Base-by-base conservation (phyloP, 2,113 vertebrate species). In the Paedocypris sp. region DNA sequence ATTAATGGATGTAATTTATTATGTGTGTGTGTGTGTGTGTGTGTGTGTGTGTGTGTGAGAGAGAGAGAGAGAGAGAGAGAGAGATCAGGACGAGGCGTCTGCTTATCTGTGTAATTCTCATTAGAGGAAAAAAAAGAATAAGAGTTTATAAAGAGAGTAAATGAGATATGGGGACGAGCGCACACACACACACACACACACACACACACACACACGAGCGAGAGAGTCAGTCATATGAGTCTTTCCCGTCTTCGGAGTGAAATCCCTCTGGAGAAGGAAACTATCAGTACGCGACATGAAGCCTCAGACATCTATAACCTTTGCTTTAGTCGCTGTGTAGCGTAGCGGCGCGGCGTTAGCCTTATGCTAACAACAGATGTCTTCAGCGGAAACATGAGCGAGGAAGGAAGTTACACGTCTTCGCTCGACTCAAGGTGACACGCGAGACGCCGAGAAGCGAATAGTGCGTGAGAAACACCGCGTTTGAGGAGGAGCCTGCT, bases 41-140 rank as follows among this genome's bases (percentile, higher is more conserved):
- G 15, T 3, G 25, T 3, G 9, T 10, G 9, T 2, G 25, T 18
- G 2, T 4, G 15, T 11, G 46, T 11, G 26, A 10, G 9, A 2
- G 19, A 4, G 19, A 0, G 13, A 36, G 10, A 23, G 16, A 20
- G 9, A 42, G 39, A 41, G 15, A 2, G n/a, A 16, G 23, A 29
- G 18, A 58, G 18, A 58, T 43, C 52, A 58, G 39, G 43, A 36
- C 54, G 22, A 58, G 42, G 32, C 43, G 54, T 58, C 54, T 58
- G 39, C 39, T 58, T 58, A 58, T 58, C 54, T 58, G 25, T 58
- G 6, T 32, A 39, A 58, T 58, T 58, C 54, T 58, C 54, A 58
- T 43, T 58, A 58, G 26, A 31, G 52, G 22, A 6, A 54, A 15
- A 39, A 35, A 39, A 26, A 1, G 26, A 31, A 39, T 31, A 18